Conservation (phyloP, 2,113 vertebrate genomes). For the Urocitellus parryii region DNA sequence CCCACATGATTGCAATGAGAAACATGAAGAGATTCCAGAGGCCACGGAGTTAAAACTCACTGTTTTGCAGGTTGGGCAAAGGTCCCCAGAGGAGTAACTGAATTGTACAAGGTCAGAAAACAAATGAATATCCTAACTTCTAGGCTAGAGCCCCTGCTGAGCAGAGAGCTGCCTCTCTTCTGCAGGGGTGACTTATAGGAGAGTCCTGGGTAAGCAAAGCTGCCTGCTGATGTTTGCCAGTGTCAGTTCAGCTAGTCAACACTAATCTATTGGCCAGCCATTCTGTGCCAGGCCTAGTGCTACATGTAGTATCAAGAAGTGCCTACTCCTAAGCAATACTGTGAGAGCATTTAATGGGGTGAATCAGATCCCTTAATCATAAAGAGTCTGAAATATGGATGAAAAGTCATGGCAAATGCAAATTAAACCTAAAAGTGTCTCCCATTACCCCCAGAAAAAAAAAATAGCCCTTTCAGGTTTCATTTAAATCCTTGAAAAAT, state of each 20-base stretch:
- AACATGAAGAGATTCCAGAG: neutral
- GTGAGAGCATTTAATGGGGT: neutral
- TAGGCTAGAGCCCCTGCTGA: neutral
- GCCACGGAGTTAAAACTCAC: neutral
- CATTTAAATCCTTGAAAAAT: neutral
- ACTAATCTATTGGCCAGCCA: neutral
- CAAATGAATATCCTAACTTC: neutral
- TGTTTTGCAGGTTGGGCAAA: neutral
- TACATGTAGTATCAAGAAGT: neutral
- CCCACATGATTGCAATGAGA: neutral
- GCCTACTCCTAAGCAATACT: neutral
- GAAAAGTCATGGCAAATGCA: neutral
- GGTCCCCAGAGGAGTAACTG: neutral
- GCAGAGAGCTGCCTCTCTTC: neutral
- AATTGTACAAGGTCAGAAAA: neutral
- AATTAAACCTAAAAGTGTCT: neutral
- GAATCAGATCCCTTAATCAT: neutral
- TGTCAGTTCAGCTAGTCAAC: neutral
- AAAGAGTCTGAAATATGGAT: neutral
- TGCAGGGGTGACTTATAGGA: neutral
- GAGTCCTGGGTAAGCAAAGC: neutral
- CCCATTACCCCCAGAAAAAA: neutral
- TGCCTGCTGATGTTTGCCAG: neutral
- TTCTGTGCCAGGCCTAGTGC: neutral
- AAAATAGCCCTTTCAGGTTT: neutral